Evolutionary conservation across 2,888 invertebrate species (phyloP).

Genomic region (Clostera curtula): DNA sequence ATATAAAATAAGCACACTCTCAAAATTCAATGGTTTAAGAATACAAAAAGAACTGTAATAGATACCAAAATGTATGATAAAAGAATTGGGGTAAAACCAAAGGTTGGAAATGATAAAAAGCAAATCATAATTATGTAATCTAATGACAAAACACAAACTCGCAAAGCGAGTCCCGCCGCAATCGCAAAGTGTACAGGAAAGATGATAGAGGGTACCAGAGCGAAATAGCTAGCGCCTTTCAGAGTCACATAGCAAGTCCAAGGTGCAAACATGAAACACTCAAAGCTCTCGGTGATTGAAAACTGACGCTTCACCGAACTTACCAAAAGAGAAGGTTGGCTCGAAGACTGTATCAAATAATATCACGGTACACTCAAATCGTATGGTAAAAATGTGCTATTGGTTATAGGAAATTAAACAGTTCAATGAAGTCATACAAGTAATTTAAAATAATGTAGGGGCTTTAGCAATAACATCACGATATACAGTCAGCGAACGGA

Average conservation of each 20-base stretch:
- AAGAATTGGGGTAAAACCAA: constrained; percentile 10
- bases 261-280: constrained; percentile 77
- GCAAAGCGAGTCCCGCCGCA: constrained; percentile 64
- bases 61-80: not conserved
- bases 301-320: constrained; percentile 58
- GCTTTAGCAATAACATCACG: not conserved
- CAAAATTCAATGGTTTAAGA: too few species aligned
- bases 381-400: too few species aligned
- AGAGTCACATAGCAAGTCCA: constrained; percentile 75
- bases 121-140: constrained; percentile 37
- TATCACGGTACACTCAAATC: too few species aligned
- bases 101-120: constrained; percentile 19
- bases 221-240: constrained; percentile 71
- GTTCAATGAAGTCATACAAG: not conserved
- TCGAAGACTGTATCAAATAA: constrained; percentile 19
- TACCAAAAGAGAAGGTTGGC: constrained; percentile 44
- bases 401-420: too few species aligned
- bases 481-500: constrained; percentile 25
- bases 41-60: not conserved
- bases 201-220: constrained; percentile 72
- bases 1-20: not conserved
- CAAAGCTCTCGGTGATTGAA: constrained; percentile 74
- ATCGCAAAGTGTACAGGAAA: constrained; percentile 70
- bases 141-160: constrained; percentile 31
- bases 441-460: not conserved